These are phyloP conservation scores for Limnephilus lunatus DNA, from an alignment of 2,888 invertebrate genomes.

Conservation along the genomic window DNA sequence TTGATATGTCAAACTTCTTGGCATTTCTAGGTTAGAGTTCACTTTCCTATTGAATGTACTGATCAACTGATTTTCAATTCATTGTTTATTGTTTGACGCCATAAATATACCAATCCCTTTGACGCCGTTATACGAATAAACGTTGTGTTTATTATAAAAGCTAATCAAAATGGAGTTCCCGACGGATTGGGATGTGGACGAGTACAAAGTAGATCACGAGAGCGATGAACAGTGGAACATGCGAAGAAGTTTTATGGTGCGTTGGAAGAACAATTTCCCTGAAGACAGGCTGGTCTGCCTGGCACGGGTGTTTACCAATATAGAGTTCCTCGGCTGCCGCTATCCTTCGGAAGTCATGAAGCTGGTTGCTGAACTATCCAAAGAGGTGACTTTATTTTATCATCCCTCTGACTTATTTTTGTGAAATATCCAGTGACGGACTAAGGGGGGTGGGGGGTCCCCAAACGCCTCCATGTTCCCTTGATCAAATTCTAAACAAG, in stretches of 20 bases:
- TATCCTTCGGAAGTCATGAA: slow-evolving; percentile 79
- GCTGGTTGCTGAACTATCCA: slow-evolving; percentile 75
- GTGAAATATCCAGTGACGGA: too few relatives aligned
- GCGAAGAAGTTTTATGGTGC: slow-evolving; percentile 85
- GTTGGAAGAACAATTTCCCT: slow-evolving; percentile 82
- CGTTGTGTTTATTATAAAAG: background rate
- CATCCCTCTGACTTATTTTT: background rate
- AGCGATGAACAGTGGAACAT: slow-evolving; percentile 94
- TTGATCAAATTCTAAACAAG: too few relatives aligned
- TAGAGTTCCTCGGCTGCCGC: slow-evolving; percentile 81
- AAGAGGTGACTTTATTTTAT: slow-evolving; percentile 70
- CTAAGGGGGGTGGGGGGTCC: too few relatives aligned
- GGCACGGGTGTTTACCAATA: slow-evolving; percentile 81
- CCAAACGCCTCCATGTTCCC: too few relatives aligned
- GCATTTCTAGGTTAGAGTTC: too few relatives aligned
- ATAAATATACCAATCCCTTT: too few relatives aligned
- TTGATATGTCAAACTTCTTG: background rate
- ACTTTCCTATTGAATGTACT: background rate
- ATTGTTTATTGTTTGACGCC: background rate
- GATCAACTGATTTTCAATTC: background rate
- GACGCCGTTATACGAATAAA: background rate
- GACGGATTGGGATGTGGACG: slow-evolving; percentile 84
- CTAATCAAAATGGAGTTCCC: slow-evolving; percentile 42
- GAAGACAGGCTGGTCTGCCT: slow-evolving; percentile 80
- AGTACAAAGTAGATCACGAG: slow-evolving; percentile 87